phyloP scores from a whole-genome alignment of 2,113 vertebrate species.

The Amphiprion percula region DNA sequence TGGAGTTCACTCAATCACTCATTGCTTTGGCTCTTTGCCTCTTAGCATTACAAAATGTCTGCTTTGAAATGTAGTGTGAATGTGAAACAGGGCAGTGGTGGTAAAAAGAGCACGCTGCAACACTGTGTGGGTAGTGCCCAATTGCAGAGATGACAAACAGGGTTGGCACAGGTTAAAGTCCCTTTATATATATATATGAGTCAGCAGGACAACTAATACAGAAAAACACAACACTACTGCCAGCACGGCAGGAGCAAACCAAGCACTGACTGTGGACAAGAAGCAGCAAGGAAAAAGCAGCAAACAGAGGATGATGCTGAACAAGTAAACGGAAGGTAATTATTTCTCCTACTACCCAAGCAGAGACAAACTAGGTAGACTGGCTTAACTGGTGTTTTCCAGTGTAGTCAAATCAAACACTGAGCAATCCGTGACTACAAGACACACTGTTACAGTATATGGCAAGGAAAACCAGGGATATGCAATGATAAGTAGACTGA shows the following conservation, averaged over 20 bases:
- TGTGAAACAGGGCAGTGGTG: conserved; percentile 22
- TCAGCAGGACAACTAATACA: conserved; percentile 58
- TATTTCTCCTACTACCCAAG: conserved; percentile 14
- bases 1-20: conserved; percentile 44
- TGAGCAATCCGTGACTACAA: conserved; percentile 34
- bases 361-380: conserved; percentile 2
- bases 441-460: conserved; percentile 11
- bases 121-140: conserved; percentile 39
- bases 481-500: conserved; percentile 34
- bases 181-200: conserved; percentile 61
- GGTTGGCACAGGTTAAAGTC: conserved; percentile 57
- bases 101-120: conserved; percentile 30
- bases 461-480: conserved; percentile 7
- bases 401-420: conserved; percentile 7
- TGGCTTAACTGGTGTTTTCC: conserved; percentile 34
- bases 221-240: conserved; percentile 43
- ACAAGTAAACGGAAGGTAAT: conserved; percentile 33
- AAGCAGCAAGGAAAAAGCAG: background rate
- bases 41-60: conserved; percentile 50
- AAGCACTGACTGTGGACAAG: conserved; percentile 26
- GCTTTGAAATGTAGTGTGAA: conserved; percentile 45
- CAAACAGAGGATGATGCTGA: conserved; percentile 10
- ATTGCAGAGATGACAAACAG: conserved; percentile 55
- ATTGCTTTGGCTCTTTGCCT: conserved; percentile 32
- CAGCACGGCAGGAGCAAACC: conserved; percentile 20